A percentile compares a stretch with the other conserved stretches of the same genome.
Conservation (phyloP, 2,888 invertebrate species). For the Matsumyia berberina region DNA sequence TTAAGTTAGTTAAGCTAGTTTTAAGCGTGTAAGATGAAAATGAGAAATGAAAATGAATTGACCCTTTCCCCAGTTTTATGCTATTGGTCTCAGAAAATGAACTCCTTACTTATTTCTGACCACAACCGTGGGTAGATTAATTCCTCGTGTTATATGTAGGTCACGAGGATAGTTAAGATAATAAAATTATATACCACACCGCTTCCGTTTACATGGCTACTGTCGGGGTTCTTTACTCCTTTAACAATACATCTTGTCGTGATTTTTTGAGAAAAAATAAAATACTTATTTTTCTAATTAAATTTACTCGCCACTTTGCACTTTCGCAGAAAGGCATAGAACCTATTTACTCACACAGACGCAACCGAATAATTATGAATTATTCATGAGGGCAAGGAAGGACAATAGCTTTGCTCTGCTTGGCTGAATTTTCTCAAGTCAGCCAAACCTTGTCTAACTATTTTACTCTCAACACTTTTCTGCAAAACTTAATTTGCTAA, state of each 20-base stretch:
- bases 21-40: too few species aligned
- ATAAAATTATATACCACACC: too few species aligned
- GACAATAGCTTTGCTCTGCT: slow-evolving; percentile 19
- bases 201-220: too few species aligned
- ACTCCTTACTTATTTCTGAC: too few species aligned
- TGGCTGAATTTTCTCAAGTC: slow-evolving; percentile 10
- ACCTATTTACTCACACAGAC: slow-evolving; percentile 2
- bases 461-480: slow-evolving; percentile 5
- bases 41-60: too few species aligned
- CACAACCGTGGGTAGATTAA: too few species aligned
- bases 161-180: too few species aligned
- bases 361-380: slow-evolving; percentile 56
- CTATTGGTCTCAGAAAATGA: too few species aligned
- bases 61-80: too few species aligned
- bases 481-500: slow-evolving; percentile 28
- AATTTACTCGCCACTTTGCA: slow-evolving; percentile 45
- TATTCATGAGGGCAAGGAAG: slow-evolving; percentile 65
- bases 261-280: slow-evolving; percentile 10
- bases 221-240: neutral
- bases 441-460: slow-evolving; percentile 14
- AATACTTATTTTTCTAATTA: slow-evolving; percentile 39
- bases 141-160: too few species aligned
- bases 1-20: too few species aligned
- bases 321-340: slow-evolving; percentile 21
- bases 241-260: neutral